Evolutionary conservation across 2,888 invertebrate genomes (phyloP).

Genomic region (Notocelia uddmanniana): DNA sequence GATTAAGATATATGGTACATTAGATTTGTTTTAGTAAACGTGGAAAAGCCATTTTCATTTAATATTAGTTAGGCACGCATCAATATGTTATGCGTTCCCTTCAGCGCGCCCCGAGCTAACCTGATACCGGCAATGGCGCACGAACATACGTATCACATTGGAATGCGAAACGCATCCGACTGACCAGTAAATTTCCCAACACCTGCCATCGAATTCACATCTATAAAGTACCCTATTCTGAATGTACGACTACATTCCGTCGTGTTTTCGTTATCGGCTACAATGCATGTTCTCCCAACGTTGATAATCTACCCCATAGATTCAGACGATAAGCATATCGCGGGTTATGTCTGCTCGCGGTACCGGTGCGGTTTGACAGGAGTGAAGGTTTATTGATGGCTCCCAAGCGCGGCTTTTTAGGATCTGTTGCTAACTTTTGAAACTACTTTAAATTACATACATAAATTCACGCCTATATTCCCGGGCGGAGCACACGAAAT

Average conservation of each 20-base stretch:
- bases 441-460: too few relatives aligned
- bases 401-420: not conserved
- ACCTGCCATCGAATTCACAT: slow-evolving; percentile 33
- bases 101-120: not conserved
- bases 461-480: too few relatives aligned
- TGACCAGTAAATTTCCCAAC: slow-evolving; percentile 18
- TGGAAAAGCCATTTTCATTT: not conserved
- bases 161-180: not conserved
- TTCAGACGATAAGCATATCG: slow-evolving; percentile 60
- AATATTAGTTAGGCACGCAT: too few relatives aligned
- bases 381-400: slow-evolving; percentile 23
- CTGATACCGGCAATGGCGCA: not conserved
- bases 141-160: not conserved
- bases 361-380: slow-evolving; percentile 47
- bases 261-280: slow-evolving; percentile 31
- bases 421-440: too few relatives aligned
- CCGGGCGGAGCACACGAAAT: too few relatives aligned
- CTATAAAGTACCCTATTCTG: slow-evolving; percentile 42
- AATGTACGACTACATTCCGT: slow-evolving; percentile 35
- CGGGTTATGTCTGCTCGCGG: slow-evolving; percentile 49
- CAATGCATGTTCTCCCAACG: slow-evolving; percentile 49
- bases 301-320: slow-evolving; percentile 50
- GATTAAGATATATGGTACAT: not conserved
- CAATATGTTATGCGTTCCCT: not conserved
- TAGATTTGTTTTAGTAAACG: not conserved